phyloP scores from a whole-genome alignment of 2,113 vertebrate species.

The Ibidorhyncha struthersii region DNA sequence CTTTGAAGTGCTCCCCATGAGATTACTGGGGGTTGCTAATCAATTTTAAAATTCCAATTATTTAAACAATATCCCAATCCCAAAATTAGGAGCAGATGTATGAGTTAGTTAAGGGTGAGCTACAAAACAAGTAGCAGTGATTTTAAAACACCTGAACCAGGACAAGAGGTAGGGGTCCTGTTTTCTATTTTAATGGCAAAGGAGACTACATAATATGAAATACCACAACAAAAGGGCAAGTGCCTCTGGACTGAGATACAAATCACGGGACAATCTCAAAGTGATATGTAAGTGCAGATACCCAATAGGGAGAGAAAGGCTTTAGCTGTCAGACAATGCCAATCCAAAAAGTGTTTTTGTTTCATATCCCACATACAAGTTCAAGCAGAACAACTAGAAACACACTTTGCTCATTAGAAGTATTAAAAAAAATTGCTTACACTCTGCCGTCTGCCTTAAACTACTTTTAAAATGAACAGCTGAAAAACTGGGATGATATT shows the following conservation, averaged over 20 bases:
- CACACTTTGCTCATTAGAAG: not conserved
- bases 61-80: not conserved
- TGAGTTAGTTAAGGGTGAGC: not conserved
- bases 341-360: not conserved
- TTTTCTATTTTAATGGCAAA: not conserved
- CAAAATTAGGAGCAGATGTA: not conserved
- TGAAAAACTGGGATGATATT: not conserved
- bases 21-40: not conserved
- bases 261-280: not conserved
- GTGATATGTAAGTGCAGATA: not conserved
- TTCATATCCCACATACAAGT: not conserved
- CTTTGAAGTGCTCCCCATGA: not conserved
- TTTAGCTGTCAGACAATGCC: not conserved
- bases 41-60: not conserved
- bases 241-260: not conserved
- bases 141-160: not conserved
- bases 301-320: not conserved
- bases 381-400: not conserved
- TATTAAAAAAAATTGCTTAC: not conserved
- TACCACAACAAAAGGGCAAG: not conserved
- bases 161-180: not conserved
- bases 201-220: not conserved
- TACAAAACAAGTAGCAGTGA: not conserved
- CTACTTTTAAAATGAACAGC: not conserved
- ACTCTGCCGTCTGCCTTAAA: not conserved